Conservation (phyloP, 2,113 vertebrate species). For the Limnothrissa miodon region DNA sequence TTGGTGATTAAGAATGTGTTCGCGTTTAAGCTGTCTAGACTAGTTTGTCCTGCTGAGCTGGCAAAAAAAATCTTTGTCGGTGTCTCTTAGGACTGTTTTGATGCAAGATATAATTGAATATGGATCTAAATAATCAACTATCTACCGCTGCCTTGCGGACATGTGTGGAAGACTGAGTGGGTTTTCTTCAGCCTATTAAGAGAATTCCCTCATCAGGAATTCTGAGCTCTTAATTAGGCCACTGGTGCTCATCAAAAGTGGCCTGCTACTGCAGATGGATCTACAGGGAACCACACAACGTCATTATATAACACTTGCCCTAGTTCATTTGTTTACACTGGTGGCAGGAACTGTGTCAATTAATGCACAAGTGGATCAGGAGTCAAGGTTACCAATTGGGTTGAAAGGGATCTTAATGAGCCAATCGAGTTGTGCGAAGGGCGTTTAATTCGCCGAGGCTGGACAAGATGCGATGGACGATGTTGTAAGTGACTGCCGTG, state of each 20-base stretch:
- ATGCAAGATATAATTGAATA: neutral
- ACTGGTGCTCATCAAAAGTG: slow-evolving; percentile 6
- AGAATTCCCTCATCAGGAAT: neutral
- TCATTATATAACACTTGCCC: slow-evolving; percentile 2
- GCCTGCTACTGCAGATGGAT: neutral
- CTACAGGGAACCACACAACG: neutral
- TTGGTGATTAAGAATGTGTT: neutral
- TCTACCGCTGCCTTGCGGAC: neutral
- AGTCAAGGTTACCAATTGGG: slow-evolving; percentile 9
- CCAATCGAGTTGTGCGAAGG: neutral
- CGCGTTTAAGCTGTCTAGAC: neutral
- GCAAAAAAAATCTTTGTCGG: neutral
- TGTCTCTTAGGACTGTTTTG: neutral
- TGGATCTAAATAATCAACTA: neutral
- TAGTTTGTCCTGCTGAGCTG: neutral
- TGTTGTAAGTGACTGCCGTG: neutral
- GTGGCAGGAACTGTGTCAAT: slow-evolving; percentile 10
- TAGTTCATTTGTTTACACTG: slow-evolving; percentile 19
- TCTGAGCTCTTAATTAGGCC: slow-evolving; percentile 6
- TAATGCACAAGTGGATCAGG: slow-evolving; percentile 15
- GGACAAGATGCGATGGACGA: neutral
- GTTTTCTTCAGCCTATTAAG: slow-evolving; percentile 1
- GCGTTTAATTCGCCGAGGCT: neutral
- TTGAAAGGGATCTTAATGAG: neutral
- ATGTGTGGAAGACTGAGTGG: neutral